phyloP scores from a whole-genome alignment of 2,113 vertebrate species.

The Anoplopoma fimbria region DNA sequence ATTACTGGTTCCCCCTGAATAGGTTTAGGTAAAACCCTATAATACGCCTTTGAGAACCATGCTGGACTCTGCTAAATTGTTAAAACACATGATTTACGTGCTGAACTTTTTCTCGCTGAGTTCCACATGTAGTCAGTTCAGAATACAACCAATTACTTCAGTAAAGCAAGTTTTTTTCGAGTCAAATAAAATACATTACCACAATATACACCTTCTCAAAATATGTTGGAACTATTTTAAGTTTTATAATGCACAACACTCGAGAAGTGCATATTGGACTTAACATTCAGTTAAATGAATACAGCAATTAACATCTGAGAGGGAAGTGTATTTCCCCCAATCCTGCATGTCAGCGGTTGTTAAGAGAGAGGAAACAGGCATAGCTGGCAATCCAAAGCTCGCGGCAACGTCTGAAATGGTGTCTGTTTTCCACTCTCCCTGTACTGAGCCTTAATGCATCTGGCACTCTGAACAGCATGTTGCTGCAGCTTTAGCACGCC shows the following conservation, averaged over 20 bases:
- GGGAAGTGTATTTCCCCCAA: slow-evolving; percentile 49
- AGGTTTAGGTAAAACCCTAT: neutral
- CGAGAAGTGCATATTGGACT: slow-evolving; percentile 12
- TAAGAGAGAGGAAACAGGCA: slow-evolving; percentile 74
- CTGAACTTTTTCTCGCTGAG: neutral
- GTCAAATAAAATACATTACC: neutral
- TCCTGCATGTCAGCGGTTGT: slow-evolving; percentile 63
- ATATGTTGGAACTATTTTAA: slow-evolving; percentile 23
- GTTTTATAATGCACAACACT: slow-evolving; percentile 18
- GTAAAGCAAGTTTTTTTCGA: neutral
- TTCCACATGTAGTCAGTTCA: slow-evolving; percentile 15
- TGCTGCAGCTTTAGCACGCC: slow-evolving; percentile 74
- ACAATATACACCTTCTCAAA: neutral
- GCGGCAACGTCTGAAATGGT: slow-evolving; percentile 72
- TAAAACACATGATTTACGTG: neutral
- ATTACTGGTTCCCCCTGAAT: neutral
- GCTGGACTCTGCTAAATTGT: neutral
- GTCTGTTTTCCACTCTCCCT: slow-evolving; percentile 72
- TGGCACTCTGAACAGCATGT: slow-evolving; percentile 72
- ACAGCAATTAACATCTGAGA: slow-evolving; percentile 48
- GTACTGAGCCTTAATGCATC: slow-evolving; percentile 74
- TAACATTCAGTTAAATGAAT: slow-evolving; percentile 30
- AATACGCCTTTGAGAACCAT: neutral
- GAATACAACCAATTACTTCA: slow-evolving; percentile 8
- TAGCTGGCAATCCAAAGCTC: slow-evolving; percentile 67